Evolutionary conservation across 2,113 vertebrate genomes (phyloP), one percentile per base, ranked within the genome.

Genomic region (Poeciliopsis occidentalis): DNA sequence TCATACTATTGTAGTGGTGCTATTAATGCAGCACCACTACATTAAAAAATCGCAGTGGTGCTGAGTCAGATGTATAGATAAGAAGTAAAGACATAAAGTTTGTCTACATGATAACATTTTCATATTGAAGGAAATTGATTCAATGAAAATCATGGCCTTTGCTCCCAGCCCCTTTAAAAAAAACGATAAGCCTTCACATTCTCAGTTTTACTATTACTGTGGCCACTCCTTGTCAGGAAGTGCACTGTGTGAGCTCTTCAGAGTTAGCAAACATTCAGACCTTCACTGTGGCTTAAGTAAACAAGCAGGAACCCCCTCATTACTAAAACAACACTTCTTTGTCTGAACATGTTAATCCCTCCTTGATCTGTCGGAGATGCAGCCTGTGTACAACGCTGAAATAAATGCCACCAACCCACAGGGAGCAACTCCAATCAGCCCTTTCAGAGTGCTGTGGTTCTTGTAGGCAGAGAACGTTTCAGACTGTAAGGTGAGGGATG

Each of bases 251-350:
- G 37, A 57, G n/a, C 64, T 62, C 22, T 60, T 62, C 31, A 26
- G 69, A 24, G 51, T 12, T 2, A 64, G 67, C 51, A 64, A 76
- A 54, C 31, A 71, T 64, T 71, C 64, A 47, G 26, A 22, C 12
- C 12, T n/a, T 34, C 10, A 64, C 27, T 27, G 27, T 80, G 54
- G 2, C 22, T 31, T 64, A n/a, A 13, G 75, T 54, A 67, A 64
- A 31, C 27, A 47, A 60, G 47, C 7, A 73, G 27, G 61, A 68
- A 51, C 63, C 74, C 27, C 31, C 29, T 63, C 72, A 29, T 65
- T 77, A 29, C 26, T 63, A 69, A 67, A 67, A 30, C 70, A 26
- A 44, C 24, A 17, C 6, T 64, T 1, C 5, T 64, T 31, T 64
- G 62, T 19, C 19, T 19, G 4, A 32, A 65, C 32, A 37, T 24